Evolutionary conservation across 2,113 vertebrate species (phyloP), one percentile per base, ranked within the genome.

Genomic region (Proterorhinus semilunaris): DNA sequence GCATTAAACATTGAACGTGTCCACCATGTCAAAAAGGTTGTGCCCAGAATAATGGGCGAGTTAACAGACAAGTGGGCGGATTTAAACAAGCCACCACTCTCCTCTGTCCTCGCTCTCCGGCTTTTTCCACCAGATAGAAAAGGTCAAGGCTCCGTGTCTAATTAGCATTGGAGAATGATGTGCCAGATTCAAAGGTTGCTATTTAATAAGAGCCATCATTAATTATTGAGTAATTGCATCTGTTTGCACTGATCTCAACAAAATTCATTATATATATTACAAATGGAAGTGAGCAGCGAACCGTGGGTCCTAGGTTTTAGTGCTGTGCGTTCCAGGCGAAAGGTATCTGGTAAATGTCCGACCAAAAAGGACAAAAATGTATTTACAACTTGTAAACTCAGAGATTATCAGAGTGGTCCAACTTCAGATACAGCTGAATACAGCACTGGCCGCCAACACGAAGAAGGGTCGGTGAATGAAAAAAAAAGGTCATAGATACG

Each of bases 1-100:
- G 91, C 90, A 92, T 93, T 93, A 91, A 93, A 92, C 85, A 90
- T 93, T 92, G 84, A 94, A 87, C 83, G 75, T 80, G 88, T 83
- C 82, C 78, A 76, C 82, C 81, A 79, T 82, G 88, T 91, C 82
- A 89, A 88, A 85, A 72, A 73, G 75, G 83, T 63, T 80, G 86
- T 80, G 83, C 83, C 83, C 79, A 78, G 85, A 84, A 85, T 82
- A 85, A 79, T 84, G 68, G 78, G 43, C 1, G 69, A 63, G 72
- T 79, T 80, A 72, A 80, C 66, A 74, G 76, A 72, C 63, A 36
- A 62, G 71, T 72, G 65, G 69, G 82, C 12, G 55, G 76, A 57
- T 68, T 62, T 69, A 66, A 81, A 79, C 79, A 79, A 72, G 68
- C 61, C 76, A 74, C 5, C 54, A 72, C 68, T 80, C 62, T 74